Evolutionary conservation across 1,140 invertebrate genomes (phyloP).

Genomic region (Dreissena polymorpha): DNA sequence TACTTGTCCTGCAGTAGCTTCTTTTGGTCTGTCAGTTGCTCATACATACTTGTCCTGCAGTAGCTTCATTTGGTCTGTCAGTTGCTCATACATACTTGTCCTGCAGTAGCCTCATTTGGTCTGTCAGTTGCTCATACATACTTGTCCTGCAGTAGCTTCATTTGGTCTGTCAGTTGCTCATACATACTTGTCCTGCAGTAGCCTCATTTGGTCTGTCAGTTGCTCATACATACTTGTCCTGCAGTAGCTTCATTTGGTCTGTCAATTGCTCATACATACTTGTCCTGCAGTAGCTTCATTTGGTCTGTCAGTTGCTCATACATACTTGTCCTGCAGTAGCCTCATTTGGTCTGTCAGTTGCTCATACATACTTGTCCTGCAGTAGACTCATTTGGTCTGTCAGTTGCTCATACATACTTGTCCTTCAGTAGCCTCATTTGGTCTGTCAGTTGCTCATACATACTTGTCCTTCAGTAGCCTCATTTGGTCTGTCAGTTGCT

Average conservation of each 20-base stretch:
- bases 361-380: too few species aligned
- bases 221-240: too few species aligned
- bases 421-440: constrained; percentile 69
- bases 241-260: constrained; percentile 68
- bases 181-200: constrained; percentile 70
- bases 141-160: constrained; percentile 67
- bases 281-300: constrained; percentile 65
- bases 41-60: constrained; percentile 73
- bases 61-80: constrained; percentile 68
- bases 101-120: constrained; percentile 68
- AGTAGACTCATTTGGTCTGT: constrained; percentile 69
- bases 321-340: constrained; percentile 67
- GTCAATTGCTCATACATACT: constrained; percentile 69
- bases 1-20: constrained; percentile 67
- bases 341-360: constrained; percentile 68
- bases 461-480: constrained; percentile 66
- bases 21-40: constrained; percentile 70
- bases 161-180: constrained; percentile 70
- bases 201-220: constrained; percentile 68
- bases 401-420: constrained; percentile 68
- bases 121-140: constrained; percentile 69
- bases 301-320: constrained; percentile 72
- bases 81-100: too few species aligned
- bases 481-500: constrained; percentile 70
- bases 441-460: constrained; percentile 70